phyloP scores from a whole-genome alignment of 37 sponge, comb jelly and placozoan species.

The Crambe crambe region DNA sequence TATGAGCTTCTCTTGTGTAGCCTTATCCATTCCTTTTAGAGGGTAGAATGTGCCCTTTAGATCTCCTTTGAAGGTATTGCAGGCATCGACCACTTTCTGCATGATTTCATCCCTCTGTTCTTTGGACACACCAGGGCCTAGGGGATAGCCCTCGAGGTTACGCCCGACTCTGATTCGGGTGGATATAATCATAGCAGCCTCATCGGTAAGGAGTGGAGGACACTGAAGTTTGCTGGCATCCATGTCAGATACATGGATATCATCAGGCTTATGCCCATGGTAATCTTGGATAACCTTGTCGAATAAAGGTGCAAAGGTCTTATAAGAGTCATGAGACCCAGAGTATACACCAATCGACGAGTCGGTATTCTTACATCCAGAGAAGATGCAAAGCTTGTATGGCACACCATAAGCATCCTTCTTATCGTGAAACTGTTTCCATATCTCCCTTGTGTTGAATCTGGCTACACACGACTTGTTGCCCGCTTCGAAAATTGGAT shows the following conservation, averaged over 20 bases:
- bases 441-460: slow-evolving; percentile 7
- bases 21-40: slow-evolving; percentile 77
- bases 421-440: slow-evolving; percentile 6
- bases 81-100: slow-evolving; percentile 45
- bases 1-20: slow-evolving; percentile 77
- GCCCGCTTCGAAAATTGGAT: slow-evolving; percentile 4
- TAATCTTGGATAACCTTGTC: slow-evolving; percentile 69
- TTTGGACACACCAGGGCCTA: slow-evolving; percentile 67
- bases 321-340: slow-evolving; percentile 84
- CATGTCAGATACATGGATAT: slow-evolving; percentile 64
- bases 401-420: slow-evolving; percentile 16
- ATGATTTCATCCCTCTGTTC: slow-evolving; percentile 75
- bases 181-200: slow-evolving; percentile 66
- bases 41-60: slow-evolving; percentile 84
- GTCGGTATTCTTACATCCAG: slow-evolving; percentile 15
- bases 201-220: slow-evolving; percentile 25
- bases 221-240: slow-evolving; percentile 37
- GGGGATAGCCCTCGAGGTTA: slow-evolving; percentile 63
- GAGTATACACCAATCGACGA: slow-evolving; percentile 26
- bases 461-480: not conserved
- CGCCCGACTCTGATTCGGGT: slow-evolving; percentile 75
- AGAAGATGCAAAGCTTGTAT: slow-evolving; percentile 12
- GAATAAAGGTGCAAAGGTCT: slow-evolving; percentile 65
- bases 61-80: slow-evolving; percentile 60
- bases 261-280: slow-evolving; percentile 69